Evolutionary conservation across 2,888 invertebrate species (phyloP), one percentile per base, ranked within the genome.

Genomic region (Seira sanloemensis): DNA sequence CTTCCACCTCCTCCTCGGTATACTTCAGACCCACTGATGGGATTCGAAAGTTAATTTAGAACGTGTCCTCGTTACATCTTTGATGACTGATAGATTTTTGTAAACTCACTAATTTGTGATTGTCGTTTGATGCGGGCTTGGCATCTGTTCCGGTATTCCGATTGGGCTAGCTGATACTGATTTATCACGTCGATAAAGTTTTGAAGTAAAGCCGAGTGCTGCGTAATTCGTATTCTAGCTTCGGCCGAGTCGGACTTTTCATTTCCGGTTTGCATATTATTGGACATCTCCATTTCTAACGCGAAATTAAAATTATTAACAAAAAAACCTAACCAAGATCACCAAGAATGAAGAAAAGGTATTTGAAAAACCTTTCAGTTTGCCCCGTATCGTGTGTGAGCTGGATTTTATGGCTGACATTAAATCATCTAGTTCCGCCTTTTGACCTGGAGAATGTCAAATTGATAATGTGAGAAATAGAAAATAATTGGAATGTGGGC

Each of bases 1-100:
- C 97, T 92, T 99, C 99, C 89, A 99, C 94, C 92, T 99, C 98
- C 91, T 98, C 98, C 91, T 98, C 98, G 91, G 98, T 98, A 91
- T 98, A 98, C 90, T 97, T 96, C 92, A 97, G 95, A 90, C 98
- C 98, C 90, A 92, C 83, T 93, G 91, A 37, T 37, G 37, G n/a
- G 16, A 2, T 2, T 50, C 2, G n/a, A 16, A 50, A 50, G 4
- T 37, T 37, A 37, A 37, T 7, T 37, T 37, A 37, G 12, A n/a
- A n/a, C n/a, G n/a, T 37, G 4, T 37, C 71, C 66, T 37, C 37
- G 5, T 37, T 37, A 7, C 5, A 62, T 19, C n/a, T 62, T 62
- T n/a, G 5, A 62, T 37, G 24, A 73, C 5, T 73, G 19, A 23
- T 73, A 23, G 2, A 23, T 73, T 37, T 37, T 37, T 12, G n/a